Base-by-base conservation (phyloP, 2,888 invertebrate species). In the Galerucella nymphaeae region DNA sequence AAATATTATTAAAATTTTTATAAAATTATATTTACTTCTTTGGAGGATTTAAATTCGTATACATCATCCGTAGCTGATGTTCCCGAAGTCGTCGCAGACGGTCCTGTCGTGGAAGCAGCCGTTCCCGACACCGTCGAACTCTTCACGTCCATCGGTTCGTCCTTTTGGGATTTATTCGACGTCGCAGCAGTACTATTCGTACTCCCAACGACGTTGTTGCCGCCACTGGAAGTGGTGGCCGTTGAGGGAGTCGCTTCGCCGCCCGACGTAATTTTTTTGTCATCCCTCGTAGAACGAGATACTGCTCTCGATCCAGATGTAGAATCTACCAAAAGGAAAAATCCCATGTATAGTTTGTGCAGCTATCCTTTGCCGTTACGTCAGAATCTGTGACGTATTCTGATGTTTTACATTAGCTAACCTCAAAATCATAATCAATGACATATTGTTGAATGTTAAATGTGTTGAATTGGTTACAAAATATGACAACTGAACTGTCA, bases 1-100 rank as follows among this genome's bases (percentile, higher is more conserved):
- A 23, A 14, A 50, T 45, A 30, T 2, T 8, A n/a, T 23, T 9
- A 18, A 62, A 0, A 16, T 41, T 8, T 62, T 45, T 62, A 1
- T 0, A 18, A n/a, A 16, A 2, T 38, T 61, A 30, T 10, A 20
- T 41, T 53, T 10, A 63, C 64, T 64, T 90, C 90, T 77, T 90
- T 90, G 61, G 88, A 87, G 70, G 89, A 87, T 81, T 90, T 90
- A 77, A 90, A 90, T 78, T 90, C 90, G 80, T 90, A 90, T 1
- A 90, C 87, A 79, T 90, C 90, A 59, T 88, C 88, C n/a, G 78
- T 66, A 16, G 83, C 55, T 57, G 79, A 20, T 10, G 68, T 30
- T 57, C n/a, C 45, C 30, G 55, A 42, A 42, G 57, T 23, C 13
- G 42, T n/a, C 14, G 45, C 57, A 55, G 78, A 41, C 53, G 72